Conservation (phyloP, 2,888 invertebrate genomes). For the Meganola albula region DNA sequence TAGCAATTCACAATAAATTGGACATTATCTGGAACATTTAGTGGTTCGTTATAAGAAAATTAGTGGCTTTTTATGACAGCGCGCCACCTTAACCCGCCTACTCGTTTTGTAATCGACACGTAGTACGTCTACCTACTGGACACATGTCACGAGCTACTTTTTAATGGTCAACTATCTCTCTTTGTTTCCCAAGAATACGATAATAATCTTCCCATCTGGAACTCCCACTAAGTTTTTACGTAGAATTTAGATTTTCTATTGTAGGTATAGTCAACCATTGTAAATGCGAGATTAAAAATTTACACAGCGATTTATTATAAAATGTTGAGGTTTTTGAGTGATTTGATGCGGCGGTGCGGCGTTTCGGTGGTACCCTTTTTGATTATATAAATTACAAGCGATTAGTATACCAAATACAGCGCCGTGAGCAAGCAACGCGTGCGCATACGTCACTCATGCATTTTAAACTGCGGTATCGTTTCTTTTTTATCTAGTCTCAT, state of each 20-base stretch:
- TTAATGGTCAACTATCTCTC: constrained; percentile 31
- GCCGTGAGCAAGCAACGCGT: constrained; percentile 42
- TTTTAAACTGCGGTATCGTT: constrained; percentile 37
- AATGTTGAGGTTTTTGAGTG: constrained; percentile 28
- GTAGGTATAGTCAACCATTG: constrained; percentile 8
- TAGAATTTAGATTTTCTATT: constrained; percentile 21
- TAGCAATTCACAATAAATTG: constrained; percentile 21
- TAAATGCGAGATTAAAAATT: constrained; percentile 21
- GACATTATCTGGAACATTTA: constrained; percentile 16
- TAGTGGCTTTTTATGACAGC: constrained; percentile 15
- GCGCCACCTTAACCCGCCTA: constrained; percentile 17
- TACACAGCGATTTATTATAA: constrained; percentile 20
- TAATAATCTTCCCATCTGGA: constrained; percentile 23
- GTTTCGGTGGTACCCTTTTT: constrained; percentile 38
- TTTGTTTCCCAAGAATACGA: constrained; percentile 31
- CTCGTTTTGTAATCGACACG: constrained; percentile 30
- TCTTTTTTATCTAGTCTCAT: constrained; percentile 36
- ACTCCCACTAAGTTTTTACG: constrained; percentile 20
- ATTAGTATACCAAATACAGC: constrained; percentile 39
- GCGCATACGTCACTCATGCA: constrained; percentile 45
- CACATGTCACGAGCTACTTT: constrained; percentile 33
- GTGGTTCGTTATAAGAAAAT: constrained; percentile 9
- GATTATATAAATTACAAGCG: constrained; percentile 55
- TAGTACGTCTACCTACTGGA: too few relatives aligned
- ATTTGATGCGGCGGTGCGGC: constrained; percentile 33